A percentile compares a stretch with the other conserved stretches of the same genome.
Evolutionary conservation across 1,140 invertebrate genomes (phyloP).

Genomic region (Melanaphis sacchari): DNA sequence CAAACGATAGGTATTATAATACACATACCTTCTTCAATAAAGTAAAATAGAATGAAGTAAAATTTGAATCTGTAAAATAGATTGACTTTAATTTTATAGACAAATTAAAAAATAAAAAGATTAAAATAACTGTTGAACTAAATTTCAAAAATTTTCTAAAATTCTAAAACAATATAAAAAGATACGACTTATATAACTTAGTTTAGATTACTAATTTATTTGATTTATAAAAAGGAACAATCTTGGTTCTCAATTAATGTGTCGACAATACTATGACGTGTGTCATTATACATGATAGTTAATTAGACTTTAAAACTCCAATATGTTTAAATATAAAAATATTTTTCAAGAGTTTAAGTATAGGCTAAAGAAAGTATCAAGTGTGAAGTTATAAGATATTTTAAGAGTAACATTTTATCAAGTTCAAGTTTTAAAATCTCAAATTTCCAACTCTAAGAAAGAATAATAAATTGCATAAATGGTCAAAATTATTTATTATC

Average conservation of each 20-base stretch:
- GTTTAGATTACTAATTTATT: background rate
- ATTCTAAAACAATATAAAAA: background rate
- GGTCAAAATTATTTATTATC: background rate
- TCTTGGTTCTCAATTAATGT: too few species aligned
- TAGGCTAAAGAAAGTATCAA: background rate
- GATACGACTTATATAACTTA: background rate
- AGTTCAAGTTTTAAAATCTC: background rate
- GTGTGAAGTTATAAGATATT: background rate
- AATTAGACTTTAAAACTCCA: background rate
- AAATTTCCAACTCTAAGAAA: background rate
- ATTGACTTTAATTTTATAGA: background rate
- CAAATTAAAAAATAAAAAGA: too few species aligned
- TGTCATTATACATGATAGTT: background rate
- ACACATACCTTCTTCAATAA: background rate
- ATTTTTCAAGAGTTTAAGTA: background rate
- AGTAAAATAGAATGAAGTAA: background rate
- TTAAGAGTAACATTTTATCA: background rate
- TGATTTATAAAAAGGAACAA: too few species aligned
- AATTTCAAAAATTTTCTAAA: too few species aligned
- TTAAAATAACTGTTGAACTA: too few species aligned
- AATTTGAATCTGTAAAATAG: background rate
- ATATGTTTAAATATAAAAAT: background rate
- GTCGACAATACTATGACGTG: too few species aligned
- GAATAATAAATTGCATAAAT: background rate
- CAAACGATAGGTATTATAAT: background rate